Base-by-base conservation (phyloP, 2,888 invertebrate species). In the Cephus runcator region DNA sequence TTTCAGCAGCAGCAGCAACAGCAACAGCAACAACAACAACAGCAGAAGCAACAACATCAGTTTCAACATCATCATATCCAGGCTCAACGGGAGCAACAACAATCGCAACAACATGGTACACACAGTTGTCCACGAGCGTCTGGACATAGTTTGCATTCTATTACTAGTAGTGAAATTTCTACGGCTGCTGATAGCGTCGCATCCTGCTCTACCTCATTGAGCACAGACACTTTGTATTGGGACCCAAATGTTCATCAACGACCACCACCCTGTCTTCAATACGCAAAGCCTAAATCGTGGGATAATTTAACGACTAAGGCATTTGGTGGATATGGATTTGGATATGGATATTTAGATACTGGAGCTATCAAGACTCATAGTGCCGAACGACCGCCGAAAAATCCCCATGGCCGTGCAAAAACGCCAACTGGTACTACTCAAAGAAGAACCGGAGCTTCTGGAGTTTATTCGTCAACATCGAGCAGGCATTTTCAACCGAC, bases 141-240 rank as follows among this genome's bases (percentile, higher is more conserved):
- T 0, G 91, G 91, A 0, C 91, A 91, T 87, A 97, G 97, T 89
- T 92, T 97, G 77, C 97, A 97, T 87, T 97, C 97, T 0, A 96
- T 96, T 87, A 96, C 96, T 0, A 96, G 96, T 1, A 97, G 96
- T 88, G 95, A 95, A 80, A 92, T 94, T 75, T 96, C 95, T 73
- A 95, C 94, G 1, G 93, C 93, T 0, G 93, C 93, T 1, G 94
- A 92, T 1, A 96, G 96, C 69, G 95, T 95, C 11, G 95, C 95
- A 0, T 96, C 96, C 73, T 97, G 97, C 88, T 96, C 96, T 34
- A 97, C 97, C 23, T 97, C 97, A 0, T 92, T 97, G 23, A 97
- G 97, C 88, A 97, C 96, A 11, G 97, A 97, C 86, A 97, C 97
- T 1, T 93, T 97, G 0, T 97, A 96, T 88, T 97, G 97, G 96